A percentile compares a stretch with the other conserved stretches of the same genome.
Conservation (phyloP, 2,888 invertebrate genomes). For the Willowsia nigromaculata region DNA sequence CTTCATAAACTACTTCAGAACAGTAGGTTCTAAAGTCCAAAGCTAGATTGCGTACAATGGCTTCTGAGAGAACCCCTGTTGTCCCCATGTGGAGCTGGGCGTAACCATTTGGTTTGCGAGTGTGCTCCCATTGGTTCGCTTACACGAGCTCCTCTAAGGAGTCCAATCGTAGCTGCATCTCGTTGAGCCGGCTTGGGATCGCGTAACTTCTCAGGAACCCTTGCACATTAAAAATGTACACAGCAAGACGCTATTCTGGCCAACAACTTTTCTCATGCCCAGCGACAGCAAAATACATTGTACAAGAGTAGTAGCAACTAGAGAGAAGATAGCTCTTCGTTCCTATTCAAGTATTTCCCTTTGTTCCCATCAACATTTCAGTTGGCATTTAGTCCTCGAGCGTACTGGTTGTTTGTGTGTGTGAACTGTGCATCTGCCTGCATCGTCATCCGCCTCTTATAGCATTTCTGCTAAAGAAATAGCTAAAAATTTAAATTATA, state of each 20-base stretch:
- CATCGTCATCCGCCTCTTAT: background rate
- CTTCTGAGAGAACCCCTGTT: background rate
- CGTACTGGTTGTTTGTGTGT: slow-evolving; percentile 64
- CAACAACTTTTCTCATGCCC: slow-evolving; percentile 17
- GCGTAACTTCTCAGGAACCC: slow-evolving; percentile 29
- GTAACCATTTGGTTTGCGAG: background rate
- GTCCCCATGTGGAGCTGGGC: slow-evolving; percentile 37
- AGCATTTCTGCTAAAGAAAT: background rate
- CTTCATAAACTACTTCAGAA: background rate
- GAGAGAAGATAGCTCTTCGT: background rate
- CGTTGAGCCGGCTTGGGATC: slow-evolving; percentile 56
- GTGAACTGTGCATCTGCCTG: slow-evolving; percentile 40
- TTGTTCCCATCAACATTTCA: slow-evolving; percentile 70
- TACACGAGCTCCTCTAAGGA: background rate
- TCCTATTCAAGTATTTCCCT: slow-evolving; percentile 60
- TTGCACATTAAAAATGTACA: slow-evolving; percentile 45
- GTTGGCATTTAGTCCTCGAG: slow-evolving; percentile 70
- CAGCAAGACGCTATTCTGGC: slow-evolving; percentile 38
- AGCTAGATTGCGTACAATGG: slow-evolving; percentile 26
- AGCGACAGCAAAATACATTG: slow-evolving; percentile 8
- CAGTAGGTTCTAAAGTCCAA: background rate
- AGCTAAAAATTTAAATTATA: slow-evolving; percentile 33
- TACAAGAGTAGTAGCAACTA: background rate
- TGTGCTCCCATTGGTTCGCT: slow-evolving; percentile 27
- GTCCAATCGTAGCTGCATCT: slow-evolving; percentile 1